A percentile compares a stretch with the other conserved stretches of the same genome.
Evolutionary conservation across 1,140 invertebrate species (phyloP).

Genomic region (Microplitis mediator): DNA sequence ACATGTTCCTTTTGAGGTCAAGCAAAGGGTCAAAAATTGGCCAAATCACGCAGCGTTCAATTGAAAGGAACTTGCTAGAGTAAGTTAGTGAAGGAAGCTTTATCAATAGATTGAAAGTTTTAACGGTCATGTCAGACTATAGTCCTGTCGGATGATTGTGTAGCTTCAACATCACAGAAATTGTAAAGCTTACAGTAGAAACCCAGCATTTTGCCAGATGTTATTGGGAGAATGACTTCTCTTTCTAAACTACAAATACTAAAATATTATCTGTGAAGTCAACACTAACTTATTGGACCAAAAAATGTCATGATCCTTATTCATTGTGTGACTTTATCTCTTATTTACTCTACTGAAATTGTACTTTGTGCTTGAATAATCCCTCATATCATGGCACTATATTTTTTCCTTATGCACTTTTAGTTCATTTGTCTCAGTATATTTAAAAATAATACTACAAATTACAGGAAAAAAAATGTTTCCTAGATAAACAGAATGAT

Average conservation of each 20-base stretch:
- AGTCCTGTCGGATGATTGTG: not conserved
- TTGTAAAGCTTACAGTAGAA: not conserved
- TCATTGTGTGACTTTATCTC: no score
- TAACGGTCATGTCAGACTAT: constrained; percentile 10
- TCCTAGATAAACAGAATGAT: not conserved
- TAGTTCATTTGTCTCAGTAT: not conserved
- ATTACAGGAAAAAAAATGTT: not conserved
- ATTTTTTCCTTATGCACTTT: not conserved
- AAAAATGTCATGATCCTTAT: no score
- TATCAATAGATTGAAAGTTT: constrained; percentile 7
- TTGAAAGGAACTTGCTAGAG: not conserved
- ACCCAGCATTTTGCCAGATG: constrained; percentile 49
- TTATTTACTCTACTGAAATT: no score
- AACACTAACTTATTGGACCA: no score
- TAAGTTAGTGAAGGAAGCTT: constrained; percentile 9
- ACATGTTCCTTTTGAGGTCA: not conserved
- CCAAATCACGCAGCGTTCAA: constrained; percentile 11
- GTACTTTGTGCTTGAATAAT: not conserved
- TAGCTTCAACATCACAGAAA: constrained; percentile 6
- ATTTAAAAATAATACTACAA: not conserved
- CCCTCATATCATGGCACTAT: not conserved
- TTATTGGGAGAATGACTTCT: constrained; percentile 35
- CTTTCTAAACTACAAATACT: constrained; percentile 45
- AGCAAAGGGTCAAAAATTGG: constrained; percentile 7
- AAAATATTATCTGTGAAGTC: constrained; percentile 4